Evolutionary conservation across 2,888 invertebrate genomes (phyloP).

Genomic region (Gymnosoma rotundatum): DNA sequence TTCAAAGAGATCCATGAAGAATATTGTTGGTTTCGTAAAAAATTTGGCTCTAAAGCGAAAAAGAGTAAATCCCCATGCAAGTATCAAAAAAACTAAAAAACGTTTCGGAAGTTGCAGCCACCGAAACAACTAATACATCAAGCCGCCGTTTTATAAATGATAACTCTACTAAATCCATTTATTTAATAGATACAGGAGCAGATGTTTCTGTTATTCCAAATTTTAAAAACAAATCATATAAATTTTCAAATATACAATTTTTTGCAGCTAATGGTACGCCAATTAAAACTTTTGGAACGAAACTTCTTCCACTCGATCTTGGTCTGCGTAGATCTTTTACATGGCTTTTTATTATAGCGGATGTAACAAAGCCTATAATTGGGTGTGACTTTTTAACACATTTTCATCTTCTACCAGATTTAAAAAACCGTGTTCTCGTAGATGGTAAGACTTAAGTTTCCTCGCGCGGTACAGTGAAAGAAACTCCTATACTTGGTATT

Average conservation of each 20-base stretch:
- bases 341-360: slow-evolving; percentile 1
- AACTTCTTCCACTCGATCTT: slow-evolving; percentile 20
- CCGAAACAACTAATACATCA: no score
- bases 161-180: no score
- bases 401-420: not conserved
- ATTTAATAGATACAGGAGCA: no score
- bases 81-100: not conserved
- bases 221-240: not conserved
- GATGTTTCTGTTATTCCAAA: no score
- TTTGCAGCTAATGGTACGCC: slow-evolving; percentile 26
- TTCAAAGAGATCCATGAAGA: not conserved
- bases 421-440: slow-evolving; percentile 6
- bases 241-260: slow-evolving; percentile 9
- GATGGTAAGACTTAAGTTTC: slow-evolving; percentile 12
- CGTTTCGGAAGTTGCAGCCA: no score
- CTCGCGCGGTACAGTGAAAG: not conserved
- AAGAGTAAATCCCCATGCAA: slow-evolving; percentile 10
- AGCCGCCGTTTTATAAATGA: no score
- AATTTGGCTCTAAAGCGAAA: slow-evolving; percentile 9
- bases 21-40: not conserved
- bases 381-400: slow-evolving; percentile 2
- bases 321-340: slow-evolving; percentile 13
- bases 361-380: slow-evolving; percentile 2
- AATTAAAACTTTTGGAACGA: slow-evolving; percentile 14
- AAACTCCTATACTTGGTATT: not conserved